Base-by-base conservation (phyloP, 2,888 invertebrate genomes). In the Alcis repandata region DNA sequence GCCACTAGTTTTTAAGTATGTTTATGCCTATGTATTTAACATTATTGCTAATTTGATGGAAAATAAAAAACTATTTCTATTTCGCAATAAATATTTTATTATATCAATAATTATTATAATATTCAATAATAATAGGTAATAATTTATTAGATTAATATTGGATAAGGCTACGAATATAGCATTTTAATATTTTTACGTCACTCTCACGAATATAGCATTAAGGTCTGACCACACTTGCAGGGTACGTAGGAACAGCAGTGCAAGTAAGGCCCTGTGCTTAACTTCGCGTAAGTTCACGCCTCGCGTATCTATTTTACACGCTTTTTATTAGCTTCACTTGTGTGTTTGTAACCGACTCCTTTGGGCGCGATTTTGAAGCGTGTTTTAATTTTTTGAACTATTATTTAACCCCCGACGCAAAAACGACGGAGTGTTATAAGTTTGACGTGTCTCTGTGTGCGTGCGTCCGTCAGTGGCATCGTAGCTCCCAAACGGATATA, bases 121-220 rank as follows among this genome's bases (percentile, higher is more conserved):
- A 84, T 82, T 70, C 65, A 70, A 69, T 85, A 77, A 76, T 88
- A 87, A 85, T 85, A 76, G 76, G 76, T 82, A 79, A 79, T 84
- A 78, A 79, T 79, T 82, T 75, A 83, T 87, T 84, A 89, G 88
- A 86, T 86, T 85, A 89, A 67, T 82, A 86, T 88, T 80, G 86
- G 85, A 85, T 91, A 91, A 90, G 90, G 89, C 90, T 92, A 92
- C 89, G 85, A 77, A 82, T 86, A 85, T 85, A 89, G 84, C 84
- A 69, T 86, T 86, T 81, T 78, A 70, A 80, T 83, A 82, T 70
- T 78, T 82, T 78, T 78, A 82, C 79, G 76, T 82, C 79, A 79
- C 86, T 82, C 85, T 85, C 90, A 86, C 86, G 86, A 84, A 83
- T 83, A 78, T 83, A 85, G 82, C 79, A 63, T 81, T 65, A 77